Evolutionary conservation across 2,797 vertebrate species (phyloP).

Genomic region (Betta splendens): DNA sequence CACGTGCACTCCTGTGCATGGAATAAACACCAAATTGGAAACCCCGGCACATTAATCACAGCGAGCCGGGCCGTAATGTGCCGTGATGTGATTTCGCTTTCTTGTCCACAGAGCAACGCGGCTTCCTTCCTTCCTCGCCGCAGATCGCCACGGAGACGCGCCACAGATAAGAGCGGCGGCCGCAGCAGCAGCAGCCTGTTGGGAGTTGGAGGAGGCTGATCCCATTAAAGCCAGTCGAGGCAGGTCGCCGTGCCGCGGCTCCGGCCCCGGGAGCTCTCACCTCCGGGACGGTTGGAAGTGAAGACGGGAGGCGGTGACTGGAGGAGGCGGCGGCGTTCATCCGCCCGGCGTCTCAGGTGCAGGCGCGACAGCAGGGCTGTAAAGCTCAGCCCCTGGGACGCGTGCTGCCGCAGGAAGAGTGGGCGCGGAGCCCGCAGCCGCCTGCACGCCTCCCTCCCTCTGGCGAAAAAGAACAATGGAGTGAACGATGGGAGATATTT

Average conservation of each 20-base stretch:
- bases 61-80: slow-evolving; percentile 51
- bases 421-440: slow-evolving; percentile 21
- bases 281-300: slow-evolving; percentile 31
- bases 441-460: slow-evolving; percentile 20
- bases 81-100: slow-evolving; percentile 61
- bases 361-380: slow-evolving; percentile 50
- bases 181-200: slow-evolving; percentile 56
- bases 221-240: slow-evolving; percentile 62
- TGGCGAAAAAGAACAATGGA: slow-evolving; percentile 47
- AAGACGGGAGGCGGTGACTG: slow-evolving; percentile 56
- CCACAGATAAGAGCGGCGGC: slow-evolving; percentile 61
- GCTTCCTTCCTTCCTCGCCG: slow-evolving; percentile 64
- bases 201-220: slow-evolving; percentile 71
- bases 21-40: slow-evolving; percentile 64
- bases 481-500: slow-evolving; percentile 57
- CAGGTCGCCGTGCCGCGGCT: slow-evolving; percentile 56
- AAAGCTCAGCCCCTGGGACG: slow-evolving; percentile 58
- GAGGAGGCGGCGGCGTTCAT: slow-evolving; percentile 61
- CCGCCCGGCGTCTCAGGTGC: slow-evolving; percentile 55
- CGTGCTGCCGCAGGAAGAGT: slow-evolving; percentile 45
- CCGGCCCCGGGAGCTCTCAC: slow-evolving; percentile 52
- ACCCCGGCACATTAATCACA: slow-evolving; percentile 72
- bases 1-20: slow-evolving; percentile 30
- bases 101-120: slow-evolving; percentile 46
- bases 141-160: slow-evolving; percentile 57